Percentiles rank a stretch among this genome's conserved stretches.
These are phyloP conservation scores for Heterochromis multidens DNA, from an alignment of 2,113 vertebrate species.

Conservation along the genomic window DNA sequence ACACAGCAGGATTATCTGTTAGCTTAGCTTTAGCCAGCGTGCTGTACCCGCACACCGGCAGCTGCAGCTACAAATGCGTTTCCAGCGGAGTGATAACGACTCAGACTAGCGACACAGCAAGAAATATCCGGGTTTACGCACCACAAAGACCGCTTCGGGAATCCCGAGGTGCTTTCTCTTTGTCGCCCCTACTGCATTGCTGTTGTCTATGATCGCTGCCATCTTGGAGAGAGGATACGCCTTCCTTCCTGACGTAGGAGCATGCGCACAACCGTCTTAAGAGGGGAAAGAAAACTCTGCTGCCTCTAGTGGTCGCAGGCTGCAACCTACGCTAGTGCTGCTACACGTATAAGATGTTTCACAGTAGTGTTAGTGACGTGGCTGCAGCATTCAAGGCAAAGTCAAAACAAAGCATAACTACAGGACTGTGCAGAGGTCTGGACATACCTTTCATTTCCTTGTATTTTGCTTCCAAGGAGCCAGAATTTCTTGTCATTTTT, in stretches of 20 bases:
- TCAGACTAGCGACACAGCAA: rapidly evolving
- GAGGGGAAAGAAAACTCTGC: neutral
- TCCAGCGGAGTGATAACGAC: rapidly evolving
- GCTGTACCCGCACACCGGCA: neutral
- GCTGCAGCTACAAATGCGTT: rapidly evolving
- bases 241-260: conserved; percentile 58
- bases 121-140: conserved; percentile 60
- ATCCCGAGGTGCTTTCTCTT: conserved; percentile 89
- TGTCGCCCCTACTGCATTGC: conserved; percentile 70
- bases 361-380: neutral
- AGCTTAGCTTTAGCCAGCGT: conserved; percentile 11
- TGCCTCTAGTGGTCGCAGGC: neutral
- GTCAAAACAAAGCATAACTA: neutral
- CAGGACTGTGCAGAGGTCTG: neutral
- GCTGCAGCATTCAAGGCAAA: neutral
- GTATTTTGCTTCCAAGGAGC: neutral
- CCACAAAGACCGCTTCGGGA: conserved; percentile 91
- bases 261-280: conserved; percentile 11
- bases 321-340: too few species aligned
- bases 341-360: too few species aligned
- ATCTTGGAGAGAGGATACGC: conserved; percentile 79
- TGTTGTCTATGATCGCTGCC: conserved; percentile 83
- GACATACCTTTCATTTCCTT: neutral
- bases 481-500: neutral
- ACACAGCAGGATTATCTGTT: conserved; percentile 11